Evolutionary conservation across 2,888 invertebrate species (phyloP).

Genomic region (Onthophagus sagittarius): DNA sequence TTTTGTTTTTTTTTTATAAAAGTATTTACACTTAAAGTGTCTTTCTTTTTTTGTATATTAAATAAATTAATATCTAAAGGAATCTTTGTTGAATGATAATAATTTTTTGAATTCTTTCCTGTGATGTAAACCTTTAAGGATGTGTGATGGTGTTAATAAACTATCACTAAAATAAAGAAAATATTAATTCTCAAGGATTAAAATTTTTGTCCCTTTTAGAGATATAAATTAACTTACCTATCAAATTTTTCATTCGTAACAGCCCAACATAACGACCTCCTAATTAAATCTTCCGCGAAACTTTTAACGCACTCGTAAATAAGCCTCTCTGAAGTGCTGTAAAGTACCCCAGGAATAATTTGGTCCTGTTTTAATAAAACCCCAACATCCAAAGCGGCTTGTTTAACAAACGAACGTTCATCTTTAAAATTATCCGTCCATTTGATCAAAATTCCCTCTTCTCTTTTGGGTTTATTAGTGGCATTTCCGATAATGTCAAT

Average conservation of each 20-base stretch:
- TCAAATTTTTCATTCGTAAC: conserved; percentile 34
- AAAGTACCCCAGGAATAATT: conserved; percentile 47
- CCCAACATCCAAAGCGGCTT: conserved; percentile 49
- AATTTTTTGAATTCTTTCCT: conserved; percentile 30
- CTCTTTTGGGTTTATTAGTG: neutral
- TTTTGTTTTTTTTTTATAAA: too few species aligned
- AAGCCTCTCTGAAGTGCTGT: conserved; percentile 51
- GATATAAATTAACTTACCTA: conserved; percentile 27
- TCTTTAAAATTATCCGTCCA: conserved; percentile 31
- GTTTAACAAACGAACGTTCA: conserved; percentile 47
- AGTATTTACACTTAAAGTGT: neutral
- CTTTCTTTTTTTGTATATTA: neutral
- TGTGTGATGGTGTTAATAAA: conserved; percentile 26
- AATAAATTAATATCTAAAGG: conserved; percentile 17
- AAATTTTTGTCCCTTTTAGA: too few species aligned
- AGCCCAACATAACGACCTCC: conserved; percentile 33
- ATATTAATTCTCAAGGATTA: too few species aligned
- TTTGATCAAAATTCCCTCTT: neutral
- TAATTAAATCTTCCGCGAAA: conserved; percentile 52
- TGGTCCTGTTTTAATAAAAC: conserved; percentile 49
- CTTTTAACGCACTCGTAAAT: conserved; percentile 52
- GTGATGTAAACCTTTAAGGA: conserved; percentile 27
- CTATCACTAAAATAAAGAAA: conserved; percentile 25
- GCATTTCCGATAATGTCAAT: neutral
- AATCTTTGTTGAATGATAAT: conserved; percentile 20